Percentiles rank a stretch among this genome's conserved stretches.
These are phyloP conservation scores for Aporophyla lueneburgensis DNA, from an alignment of 2,888 invertebrate species.

Conservation along the genomic window DNA sequence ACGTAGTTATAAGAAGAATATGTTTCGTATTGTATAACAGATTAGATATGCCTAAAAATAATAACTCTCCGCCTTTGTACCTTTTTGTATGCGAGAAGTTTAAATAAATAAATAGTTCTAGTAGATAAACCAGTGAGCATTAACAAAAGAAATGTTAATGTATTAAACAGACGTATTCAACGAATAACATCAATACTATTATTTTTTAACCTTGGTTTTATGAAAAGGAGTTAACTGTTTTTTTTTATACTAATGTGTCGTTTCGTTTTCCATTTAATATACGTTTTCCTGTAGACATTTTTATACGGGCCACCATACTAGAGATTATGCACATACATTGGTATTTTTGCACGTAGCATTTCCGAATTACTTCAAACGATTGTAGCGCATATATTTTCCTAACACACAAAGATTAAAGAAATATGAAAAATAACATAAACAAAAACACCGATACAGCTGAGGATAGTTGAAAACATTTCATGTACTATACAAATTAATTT, in stretches of 20 bases:
- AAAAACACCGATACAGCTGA: background rate
- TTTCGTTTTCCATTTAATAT: background rate
- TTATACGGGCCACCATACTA: background rate
- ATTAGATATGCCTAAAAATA: background rate
- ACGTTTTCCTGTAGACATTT: background rate
- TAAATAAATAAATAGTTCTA: background rate
- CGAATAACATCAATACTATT: background rate
- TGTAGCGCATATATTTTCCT: background rate
- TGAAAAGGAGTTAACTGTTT: background rate
- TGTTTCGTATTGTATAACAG: background rate
- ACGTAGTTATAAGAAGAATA: background rate
- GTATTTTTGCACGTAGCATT: background rate
- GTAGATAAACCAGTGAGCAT: background rate
- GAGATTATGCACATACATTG: background rate
- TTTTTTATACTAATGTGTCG: background rate
- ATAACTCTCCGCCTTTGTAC: background rate
- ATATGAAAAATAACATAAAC: background rate
- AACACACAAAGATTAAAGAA: background rate
- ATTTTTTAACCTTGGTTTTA: background rate
- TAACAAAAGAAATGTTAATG: constrained; percentile 2
- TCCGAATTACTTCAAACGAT: background rate
- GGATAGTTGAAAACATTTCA: background rate
- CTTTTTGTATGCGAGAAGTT: too few species aligned
- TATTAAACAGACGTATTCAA: background rate
- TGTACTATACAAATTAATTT: background rate